Evolutionary conservation across 2,113 vertebrate genomes (phyloP), one percentile per base, ranked within the genome.

Genomic region (Microtus richardsoni): DNA sequence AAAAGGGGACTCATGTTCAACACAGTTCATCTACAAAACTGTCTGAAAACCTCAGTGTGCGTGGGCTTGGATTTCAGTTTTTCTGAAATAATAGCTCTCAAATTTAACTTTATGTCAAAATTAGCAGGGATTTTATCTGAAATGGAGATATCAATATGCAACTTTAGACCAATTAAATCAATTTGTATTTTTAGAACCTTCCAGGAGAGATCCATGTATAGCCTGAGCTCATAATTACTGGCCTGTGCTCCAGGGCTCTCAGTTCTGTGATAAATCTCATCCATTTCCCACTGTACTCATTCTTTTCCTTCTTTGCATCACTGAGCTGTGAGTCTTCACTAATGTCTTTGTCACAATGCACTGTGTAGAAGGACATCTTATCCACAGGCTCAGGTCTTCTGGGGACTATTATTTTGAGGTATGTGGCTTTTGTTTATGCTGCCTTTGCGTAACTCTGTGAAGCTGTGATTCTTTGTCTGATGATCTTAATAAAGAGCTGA

Each of bases 31-130:
- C 36, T 80, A 60, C 39, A 92, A 92, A 93, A 88, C 17, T 91
- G 28, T 41, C 71, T 58, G 24, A 47, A 82, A 79, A 87, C 19
- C 3, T 88, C 62, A 58, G 82, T 49, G 1, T 78, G 41, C 58
- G 39, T 39, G 60, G 17, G 16, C 10, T 66, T 39, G 60, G 26
- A 47, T 47, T 47, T 10, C 47, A 47, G 17, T 92, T 83, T 78
- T 80, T 71, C 79, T 89, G 77, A 39, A 87, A 21, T 16, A 77
- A 36, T 70, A 22, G 16, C 68, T 80, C 30, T 68, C 64, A 93
- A 93, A 85, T 21, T 85, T 75, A 86, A 41, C 28, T 85, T 84
- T 30, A 21, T 11, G 84, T 86, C 60, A 70, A 86, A 91, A 89
- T 93, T 71, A 95, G 41, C 22, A 78, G 13, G 21, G 9, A 66